Evolutionary conservation across 2,888 invertebrate species (phyloP).

Genomic region (Acrobasis suavella): DNA sequence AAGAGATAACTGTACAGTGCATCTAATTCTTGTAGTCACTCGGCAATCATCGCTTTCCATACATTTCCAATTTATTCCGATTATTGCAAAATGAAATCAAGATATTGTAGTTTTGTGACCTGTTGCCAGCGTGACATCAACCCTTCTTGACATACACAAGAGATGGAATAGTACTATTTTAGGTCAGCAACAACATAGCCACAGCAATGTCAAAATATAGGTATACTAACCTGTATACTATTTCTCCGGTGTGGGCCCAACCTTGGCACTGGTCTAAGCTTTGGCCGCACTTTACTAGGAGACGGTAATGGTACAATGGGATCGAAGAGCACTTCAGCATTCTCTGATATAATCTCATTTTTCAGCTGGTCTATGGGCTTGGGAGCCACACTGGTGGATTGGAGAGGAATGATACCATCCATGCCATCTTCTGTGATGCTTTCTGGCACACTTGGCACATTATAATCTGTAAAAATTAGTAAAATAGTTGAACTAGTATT

Average conservation of each 20-base stretch:
- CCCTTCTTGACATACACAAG: too few species aligned
- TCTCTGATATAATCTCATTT: constrained; percentile 72
- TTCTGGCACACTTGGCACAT: constrained; percentile 61
- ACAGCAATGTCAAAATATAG: not conserved
- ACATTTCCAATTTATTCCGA: too few species aligned
- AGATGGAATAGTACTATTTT: too few species aligned
- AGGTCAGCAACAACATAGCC: too few species aligned
- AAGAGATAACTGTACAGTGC: too few species aligned
- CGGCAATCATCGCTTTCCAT: too few species aligned
- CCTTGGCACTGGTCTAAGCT: constrained; percentile 86
- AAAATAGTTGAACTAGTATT: too few species aligned
- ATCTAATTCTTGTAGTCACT: too few species aligned
- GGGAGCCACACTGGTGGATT: constrained; percentile 47
- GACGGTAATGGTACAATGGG: constrained; percentile 80
- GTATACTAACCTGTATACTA: constrained; percentile 80
- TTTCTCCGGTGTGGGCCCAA: constrained; percentile 85
- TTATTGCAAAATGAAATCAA: too few species aligned
- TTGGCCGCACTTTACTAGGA: constrained; percentile 84
- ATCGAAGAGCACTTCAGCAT: constrained; percentile 73
- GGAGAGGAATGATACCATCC: constrained; percentile 72
- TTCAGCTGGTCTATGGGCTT: constrained; percentile 67
- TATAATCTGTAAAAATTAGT: constrained; percentile 50
- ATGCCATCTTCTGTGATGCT: constrained; percentile 56
- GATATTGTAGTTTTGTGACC: too few species aligned
- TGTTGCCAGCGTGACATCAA: too few species aligned